phyloP scores from a whole-genome alignment of 2,797 vertebrate species.

The Nyctibius grandis region DNA sequence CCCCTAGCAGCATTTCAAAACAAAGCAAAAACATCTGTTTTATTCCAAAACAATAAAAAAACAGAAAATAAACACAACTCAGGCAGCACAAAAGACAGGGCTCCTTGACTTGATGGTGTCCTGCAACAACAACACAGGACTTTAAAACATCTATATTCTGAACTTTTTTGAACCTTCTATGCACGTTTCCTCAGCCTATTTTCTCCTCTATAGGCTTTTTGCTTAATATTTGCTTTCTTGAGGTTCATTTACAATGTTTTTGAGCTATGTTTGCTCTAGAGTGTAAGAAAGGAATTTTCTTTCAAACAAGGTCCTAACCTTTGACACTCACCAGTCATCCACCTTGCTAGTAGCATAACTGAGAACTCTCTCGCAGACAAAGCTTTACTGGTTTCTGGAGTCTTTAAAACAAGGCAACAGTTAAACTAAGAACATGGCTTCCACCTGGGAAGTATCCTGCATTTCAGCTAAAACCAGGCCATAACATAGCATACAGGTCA shows the following conservation, averaged over 20 bases:
- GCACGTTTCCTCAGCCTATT: background rate
- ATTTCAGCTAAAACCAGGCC: background rate
- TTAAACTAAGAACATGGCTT: background rate
- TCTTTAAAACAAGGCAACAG: background rate
- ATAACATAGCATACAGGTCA: background rate
- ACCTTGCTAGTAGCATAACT: accelerated
- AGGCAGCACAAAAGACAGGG: background rate
- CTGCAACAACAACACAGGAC: background rate
- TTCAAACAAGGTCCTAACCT: background rate
- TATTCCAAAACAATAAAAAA: background rate
- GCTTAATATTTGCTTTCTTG: background rate
- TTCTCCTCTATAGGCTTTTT: background rate
- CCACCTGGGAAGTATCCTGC: background rate
- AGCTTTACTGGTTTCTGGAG: background rate
- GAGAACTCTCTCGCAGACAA: background rate
- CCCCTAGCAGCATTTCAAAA: background rate
- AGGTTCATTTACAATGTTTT: background rate
- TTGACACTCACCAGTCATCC: background rate
- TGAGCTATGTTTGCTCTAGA: background rate
- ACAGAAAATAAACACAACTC: background rate
- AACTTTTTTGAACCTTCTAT: background rate
- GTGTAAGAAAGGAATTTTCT: background rate
- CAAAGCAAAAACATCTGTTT: background rate
- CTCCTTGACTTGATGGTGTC: background rate
- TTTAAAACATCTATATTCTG: background rate